phyloP scores from a whole-genome alignment of 1,140 invertebrate species.

The Drosophila auraria region DNA sequence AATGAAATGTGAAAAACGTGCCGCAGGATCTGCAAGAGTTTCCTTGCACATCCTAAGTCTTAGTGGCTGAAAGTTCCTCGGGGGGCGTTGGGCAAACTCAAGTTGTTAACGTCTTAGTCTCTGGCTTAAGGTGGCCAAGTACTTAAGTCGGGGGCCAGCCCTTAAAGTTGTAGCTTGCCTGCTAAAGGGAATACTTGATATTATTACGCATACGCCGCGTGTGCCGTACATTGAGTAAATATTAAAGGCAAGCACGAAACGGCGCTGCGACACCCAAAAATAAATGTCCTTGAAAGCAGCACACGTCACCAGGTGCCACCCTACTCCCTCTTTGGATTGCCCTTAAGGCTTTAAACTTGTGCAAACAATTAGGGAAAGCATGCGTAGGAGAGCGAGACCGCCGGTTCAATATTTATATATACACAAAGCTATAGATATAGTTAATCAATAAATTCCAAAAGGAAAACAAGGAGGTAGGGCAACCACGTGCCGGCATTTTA shows the following conservation, averaged over 20 bases:
- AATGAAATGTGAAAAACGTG: constrained; percentile 79
- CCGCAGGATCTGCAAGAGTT: constrained; percentile 32
- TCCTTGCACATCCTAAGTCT: constrained; percentile 18
- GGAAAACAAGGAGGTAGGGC: constrained; percentile 4
- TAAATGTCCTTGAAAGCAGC: constrained; percentile 43
- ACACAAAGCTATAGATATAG: constrained; percentile 21
- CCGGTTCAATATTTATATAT: constrained; percentile 11
- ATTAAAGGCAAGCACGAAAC: constrained; percentile 33
- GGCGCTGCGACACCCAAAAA: constrained; percentile 12
- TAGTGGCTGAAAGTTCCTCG: constrained; percentile 16
- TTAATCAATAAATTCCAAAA: constrained; percentile 72
- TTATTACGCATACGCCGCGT: constrained; percentile 46
- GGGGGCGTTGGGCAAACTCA: constrained; percentile 16
- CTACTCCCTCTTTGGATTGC: neutral
- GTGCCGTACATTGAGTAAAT: constrained; percentile 26
- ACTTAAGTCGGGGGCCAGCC: neutral
- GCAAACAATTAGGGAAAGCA: constrained; percentile 34
- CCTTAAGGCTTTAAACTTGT: constrained; percentile 39
- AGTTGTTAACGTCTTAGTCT: constrained; percentile 28
- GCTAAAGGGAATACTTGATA: constrained; percentile 49
- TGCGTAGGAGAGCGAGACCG: constrained; percentile 12
- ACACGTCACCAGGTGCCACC: constrained; percentile 15
- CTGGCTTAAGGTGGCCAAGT: constrained; percentile 4
- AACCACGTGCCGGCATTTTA: constrained; percentile 68
- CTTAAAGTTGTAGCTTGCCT: constrained; percentile 17